Evolutionary conservation across 2,113 vertebrate species (phyloP).

Genomic region (Calcarius ornatus): DNA sequence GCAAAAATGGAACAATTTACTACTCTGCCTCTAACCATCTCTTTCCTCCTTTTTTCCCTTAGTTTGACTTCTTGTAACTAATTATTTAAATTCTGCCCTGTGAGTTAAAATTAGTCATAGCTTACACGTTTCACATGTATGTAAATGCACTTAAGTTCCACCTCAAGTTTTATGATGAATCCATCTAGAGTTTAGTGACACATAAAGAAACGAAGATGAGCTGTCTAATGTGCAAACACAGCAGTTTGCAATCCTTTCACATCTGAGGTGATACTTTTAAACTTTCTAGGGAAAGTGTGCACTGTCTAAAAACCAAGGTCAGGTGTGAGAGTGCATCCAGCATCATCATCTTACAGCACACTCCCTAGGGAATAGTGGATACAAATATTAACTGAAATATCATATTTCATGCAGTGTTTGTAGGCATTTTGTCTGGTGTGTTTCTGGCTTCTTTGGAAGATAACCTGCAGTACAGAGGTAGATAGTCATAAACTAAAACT

Average conservation of each 20-base stretch:
- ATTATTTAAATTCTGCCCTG: conserved; percentile 95
- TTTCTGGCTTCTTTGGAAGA: conserved; percentile 7
- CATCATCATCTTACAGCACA: background rate
- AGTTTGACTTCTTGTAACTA: conserved; percentile 94
- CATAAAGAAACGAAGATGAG: conserved; percentile 25
- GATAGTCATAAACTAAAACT: background rate
- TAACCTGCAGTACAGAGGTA: background rate
- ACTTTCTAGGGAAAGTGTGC: conserved; percentile 63
- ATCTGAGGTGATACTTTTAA: conserved; percentile 58
- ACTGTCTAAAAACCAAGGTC: conserved; percentile 58
- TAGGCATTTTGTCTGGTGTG: background rate
- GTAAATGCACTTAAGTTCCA: conserved; percentile 79
- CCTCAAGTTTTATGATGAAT: conserved; percentile 72
- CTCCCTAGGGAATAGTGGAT: background rate
- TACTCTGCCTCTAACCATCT: conserved; percentile 99
- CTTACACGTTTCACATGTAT: conserved; percentile 77
- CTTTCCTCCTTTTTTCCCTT: conserved; percentile 89
- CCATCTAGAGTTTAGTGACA: conserved; percentile 67
- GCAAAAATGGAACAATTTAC: conserved; percentile 99
- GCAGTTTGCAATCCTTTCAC: conserved; percentile 46
- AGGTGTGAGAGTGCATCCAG: background rate
- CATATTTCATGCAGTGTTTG: background rate
- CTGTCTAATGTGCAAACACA: conserved; percentile 54
- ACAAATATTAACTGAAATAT: conserved; percentile 1
- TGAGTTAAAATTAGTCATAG: conserved; percentile 90